phyloP scores from a whole-genome alignment of 35 echinoderm and acorn worm species.

The Apostichopus japonicus region DNA sequence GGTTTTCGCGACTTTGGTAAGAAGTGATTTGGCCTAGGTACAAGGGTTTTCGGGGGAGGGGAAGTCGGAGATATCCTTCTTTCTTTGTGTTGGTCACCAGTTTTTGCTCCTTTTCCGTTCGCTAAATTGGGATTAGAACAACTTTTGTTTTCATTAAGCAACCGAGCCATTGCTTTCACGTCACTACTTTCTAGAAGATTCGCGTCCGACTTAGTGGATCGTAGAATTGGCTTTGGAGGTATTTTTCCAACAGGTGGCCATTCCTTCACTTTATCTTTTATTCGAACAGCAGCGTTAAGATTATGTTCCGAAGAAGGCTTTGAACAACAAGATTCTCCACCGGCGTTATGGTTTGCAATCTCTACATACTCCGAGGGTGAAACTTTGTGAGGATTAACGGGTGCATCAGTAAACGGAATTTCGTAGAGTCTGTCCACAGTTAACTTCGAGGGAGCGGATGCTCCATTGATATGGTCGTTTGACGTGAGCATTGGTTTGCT shows the following conservation, averaged over 20 bases:
- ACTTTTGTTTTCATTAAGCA: background rate
- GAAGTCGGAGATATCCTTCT: conserved; percentile 7
- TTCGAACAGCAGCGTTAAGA: background rate
- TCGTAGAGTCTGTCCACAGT: background rate
- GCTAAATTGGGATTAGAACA: background rate
- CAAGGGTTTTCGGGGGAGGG: background rate
- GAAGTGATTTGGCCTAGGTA: conserved; percentile 23
- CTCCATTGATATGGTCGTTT: background rate
- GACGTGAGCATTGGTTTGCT: background rate
- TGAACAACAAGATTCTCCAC: background rate
- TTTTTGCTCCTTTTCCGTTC: background rate
- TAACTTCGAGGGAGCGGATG: background rate
- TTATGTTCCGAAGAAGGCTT: background rate
- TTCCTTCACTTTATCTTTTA: background rate
- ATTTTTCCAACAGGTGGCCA: background rate
- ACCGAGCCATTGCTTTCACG: background rate
- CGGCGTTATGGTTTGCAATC: background rate
- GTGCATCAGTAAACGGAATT: background rate
- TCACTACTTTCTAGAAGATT: background rate
- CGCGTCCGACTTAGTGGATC: background rate
- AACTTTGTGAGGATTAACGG: background rate
- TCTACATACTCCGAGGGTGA: background rate
- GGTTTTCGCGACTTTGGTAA: background rate
- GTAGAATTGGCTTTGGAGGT: background rate
- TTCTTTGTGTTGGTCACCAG: background rate